These are phyloP conservation scores for Clupea harengus DNA, from an alignment of 2,113 vertebrate species.

Conservation along the genomic window DNA sequence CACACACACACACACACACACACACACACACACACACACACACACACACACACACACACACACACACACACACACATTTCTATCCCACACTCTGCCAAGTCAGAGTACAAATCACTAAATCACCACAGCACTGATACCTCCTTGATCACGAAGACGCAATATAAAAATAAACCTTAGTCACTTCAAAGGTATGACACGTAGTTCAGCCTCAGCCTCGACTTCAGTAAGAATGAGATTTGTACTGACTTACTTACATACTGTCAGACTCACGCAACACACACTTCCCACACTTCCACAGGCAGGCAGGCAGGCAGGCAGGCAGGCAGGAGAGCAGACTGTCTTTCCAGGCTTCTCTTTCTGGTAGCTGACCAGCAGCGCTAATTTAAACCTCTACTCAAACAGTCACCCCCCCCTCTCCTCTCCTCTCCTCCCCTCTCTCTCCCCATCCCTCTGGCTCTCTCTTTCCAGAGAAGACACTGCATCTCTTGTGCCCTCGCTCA, in stretches of 20 bases:
- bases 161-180: background rate
- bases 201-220: background rate
- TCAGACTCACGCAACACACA: background rate
- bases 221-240: background rate
- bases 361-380: constrained; percentile 64
- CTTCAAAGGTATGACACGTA: background rate
- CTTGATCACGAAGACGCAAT: background rate
- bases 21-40: background rate
- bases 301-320: constrained; percentile 16
- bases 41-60: background rate
- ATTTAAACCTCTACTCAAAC: constrained; percentile 77
- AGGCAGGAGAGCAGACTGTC: constrained; percentile 28
- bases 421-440: constrained; percentile 15
- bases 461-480: constrained; percentile 77
- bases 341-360: constrained; percentile 46
- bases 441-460: constrained; percentile 67
- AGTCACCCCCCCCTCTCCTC: constrained; percentile 48
- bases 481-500: constrained; percentile 72
- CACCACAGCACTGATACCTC: background rate
- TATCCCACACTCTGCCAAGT: background rate
- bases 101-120: constrained; percentile 14
- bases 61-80: background rate
- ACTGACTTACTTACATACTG: constrained; percentile 4
- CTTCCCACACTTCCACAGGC: background rate
- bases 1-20: background rate